phyloP scores from a whole-genome alignment of 2,113 vertebrate genomes.

The Hippocampus guttulatus region DNA sequence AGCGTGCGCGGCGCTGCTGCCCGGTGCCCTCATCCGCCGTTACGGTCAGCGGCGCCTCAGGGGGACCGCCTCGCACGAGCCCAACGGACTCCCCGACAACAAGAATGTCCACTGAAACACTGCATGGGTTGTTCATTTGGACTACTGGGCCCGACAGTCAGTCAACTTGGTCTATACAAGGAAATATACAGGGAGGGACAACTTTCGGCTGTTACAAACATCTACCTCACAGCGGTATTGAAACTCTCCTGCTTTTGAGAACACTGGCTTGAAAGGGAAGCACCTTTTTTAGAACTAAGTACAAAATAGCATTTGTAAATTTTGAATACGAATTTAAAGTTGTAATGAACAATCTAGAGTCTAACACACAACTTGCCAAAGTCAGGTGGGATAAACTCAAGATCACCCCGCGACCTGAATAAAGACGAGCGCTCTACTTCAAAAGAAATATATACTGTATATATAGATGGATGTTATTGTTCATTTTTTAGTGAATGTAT shows the following conservation, averaged over 20 bases:
- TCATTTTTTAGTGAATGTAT: neutral
- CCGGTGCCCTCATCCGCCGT: slow-evolving; percentile 83
- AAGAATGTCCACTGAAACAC: slow-evolving; percentile 73
- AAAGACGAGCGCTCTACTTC: too few species aligned
- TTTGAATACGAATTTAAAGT: too few species aligned
- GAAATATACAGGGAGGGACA: neutral
- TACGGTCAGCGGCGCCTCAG: slow-evolving; percentile 75
- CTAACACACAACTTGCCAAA: neutral
- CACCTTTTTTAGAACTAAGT: neutral
- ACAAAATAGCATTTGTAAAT: too few species aligned
- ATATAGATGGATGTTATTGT: neutral
- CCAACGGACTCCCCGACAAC: slow-evolving; percentile 43
- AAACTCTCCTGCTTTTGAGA: neutral
- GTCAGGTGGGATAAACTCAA: neutral
- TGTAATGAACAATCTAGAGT: neutral
- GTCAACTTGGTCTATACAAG: neutral
- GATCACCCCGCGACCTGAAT: too few species aligned
- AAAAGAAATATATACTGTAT: too few species aligned
- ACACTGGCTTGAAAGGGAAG: neutral
- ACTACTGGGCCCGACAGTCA: neutral
- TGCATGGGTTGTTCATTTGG: neutral
- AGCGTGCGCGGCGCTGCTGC: slow-evolving; percentile 84
- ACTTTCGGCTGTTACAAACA: neutral
- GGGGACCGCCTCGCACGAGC: slow-evolving; percentile 48
- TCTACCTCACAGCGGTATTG: neutral